Conservation (phyloP, 1,140 invertebrate genomes). For the Parapsyche elsis region DNA sequence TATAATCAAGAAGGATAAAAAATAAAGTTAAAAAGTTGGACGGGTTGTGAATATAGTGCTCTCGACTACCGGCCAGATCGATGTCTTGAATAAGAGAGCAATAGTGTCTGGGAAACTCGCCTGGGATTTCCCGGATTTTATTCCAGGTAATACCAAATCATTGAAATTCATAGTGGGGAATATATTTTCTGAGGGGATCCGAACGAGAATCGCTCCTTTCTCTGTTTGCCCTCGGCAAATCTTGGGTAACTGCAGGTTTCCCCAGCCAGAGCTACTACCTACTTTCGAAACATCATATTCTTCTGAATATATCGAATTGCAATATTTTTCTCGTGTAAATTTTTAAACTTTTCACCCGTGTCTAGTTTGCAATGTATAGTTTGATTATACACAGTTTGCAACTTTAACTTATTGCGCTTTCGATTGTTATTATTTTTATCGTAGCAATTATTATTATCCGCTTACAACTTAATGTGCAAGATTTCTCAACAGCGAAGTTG, state of each 20-base stretch:
- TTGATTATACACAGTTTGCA: neutral
- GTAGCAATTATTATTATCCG: neutral
- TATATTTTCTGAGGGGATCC: constrained; percentile 37
- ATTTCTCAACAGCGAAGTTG: neutral
- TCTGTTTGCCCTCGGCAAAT: constrained; percentile 40
- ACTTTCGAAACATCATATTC: constrained; percentile 40
- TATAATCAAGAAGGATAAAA: neutral
- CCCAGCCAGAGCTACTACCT: too few species aligned
- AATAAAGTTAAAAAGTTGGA: constrained; percentile 26
- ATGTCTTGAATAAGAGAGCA: constrained; percentile 43
- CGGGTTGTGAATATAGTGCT: constrained; percentile 24
- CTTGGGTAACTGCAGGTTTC: constrained; percentile 20
- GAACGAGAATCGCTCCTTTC: constrained; percentile 32
- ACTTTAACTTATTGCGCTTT: too few species aligned
- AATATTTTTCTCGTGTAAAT: constrained; percentile 25
- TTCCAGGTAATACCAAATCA: constrained; percentile 43
- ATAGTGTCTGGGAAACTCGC: constrained; percentile 43
- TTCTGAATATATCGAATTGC: constrained; percentile 37
- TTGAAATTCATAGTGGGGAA: constrained; percentile 45
- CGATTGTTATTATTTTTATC: neutral
- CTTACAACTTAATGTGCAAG: neutral
- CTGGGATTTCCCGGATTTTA: constrained; percentile 44
- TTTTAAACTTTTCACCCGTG: constrained; percentile 12
- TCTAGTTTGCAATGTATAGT: neutral
- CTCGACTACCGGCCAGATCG: constrained; percentile 15